Evolutionary conservation across 2,113 vertebrate genomes (phyloP).

Genomic region (Engystomops pustulosus): DNA sequence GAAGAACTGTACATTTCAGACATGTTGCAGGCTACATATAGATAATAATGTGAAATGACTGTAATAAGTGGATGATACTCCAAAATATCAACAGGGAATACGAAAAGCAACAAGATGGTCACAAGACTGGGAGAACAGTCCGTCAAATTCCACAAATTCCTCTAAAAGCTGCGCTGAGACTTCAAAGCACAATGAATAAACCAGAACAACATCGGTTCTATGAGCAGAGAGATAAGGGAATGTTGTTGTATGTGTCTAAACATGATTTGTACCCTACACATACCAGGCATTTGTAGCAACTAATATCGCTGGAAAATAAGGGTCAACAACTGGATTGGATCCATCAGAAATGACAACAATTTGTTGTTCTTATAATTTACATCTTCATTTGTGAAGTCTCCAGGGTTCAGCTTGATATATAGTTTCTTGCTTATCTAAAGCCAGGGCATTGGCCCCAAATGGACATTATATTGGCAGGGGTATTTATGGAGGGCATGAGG

Average conservation of each 20-base stretch:
- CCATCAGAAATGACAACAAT: neutral
- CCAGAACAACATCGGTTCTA: slow-evolving; percentile 46
- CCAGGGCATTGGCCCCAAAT: no score
- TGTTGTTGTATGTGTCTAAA: slow-evolving; percentile 55
- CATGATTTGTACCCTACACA: slow-evolving; percentile 50
- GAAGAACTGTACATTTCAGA: no score
- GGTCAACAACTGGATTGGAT: neutral
- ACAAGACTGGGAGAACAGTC: slow-evolving; percentile 34
- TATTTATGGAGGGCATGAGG: no score
- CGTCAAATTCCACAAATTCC: slow-evolving; percentile 52
- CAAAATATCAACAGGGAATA: neutral
- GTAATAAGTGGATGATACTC: neutral
- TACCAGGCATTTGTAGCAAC: slow-evolving; percentile 28
- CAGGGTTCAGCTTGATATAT: no score
- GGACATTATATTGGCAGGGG: no score
- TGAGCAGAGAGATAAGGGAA: slow-evolving; percentile 49
- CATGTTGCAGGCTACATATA: no score
- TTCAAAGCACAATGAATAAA: slow-evolving; percentile 55
- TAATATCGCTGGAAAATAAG: neutral
- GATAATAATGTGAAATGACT: no score
- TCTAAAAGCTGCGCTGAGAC: slow-evolving; percentile 41
- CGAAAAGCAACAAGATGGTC: slow-evolving; percentile 32
- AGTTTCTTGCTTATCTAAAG: no score
- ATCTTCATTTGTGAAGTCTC: no score
- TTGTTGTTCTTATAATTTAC: neutral